These are phyloP conservation scores for Microctenopoma steveboyesi DNA, from an alignment of 2,797 vertebrate species.

Conservation along the genomic window DNA sequence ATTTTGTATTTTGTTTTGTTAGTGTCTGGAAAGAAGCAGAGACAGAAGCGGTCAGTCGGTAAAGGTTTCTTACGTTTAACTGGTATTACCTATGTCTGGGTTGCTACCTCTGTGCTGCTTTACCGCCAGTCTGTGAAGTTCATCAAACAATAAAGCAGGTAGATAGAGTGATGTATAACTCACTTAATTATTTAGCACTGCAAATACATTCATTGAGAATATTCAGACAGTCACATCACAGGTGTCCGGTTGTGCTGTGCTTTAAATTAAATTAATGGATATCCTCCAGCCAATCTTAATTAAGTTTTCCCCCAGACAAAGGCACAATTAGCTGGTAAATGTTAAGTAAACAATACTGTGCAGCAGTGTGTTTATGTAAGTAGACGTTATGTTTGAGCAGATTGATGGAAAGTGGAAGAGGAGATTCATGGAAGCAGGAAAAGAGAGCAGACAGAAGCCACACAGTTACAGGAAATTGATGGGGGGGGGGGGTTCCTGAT, in stretches of 20 bases:
- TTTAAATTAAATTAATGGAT: slow-evolving; percentile 64
- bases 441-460: slow-evolving; percentile 1
- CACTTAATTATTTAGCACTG: slow-evolving; percentile 20
- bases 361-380: slow-evolving; percentile 35
- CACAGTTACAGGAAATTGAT: neutral
- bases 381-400: slow-evolving; percentile 47
- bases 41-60: slow-evolving; percentile 19
- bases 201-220: slow-evolving; percentile 37
- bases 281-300: slow-evolving; percentile 64
- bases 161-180: slow-evolving; percentile 18
- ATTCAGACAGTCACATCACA: slow-evolving; percentile 37
- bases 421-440: slow-evolving; percentile 2
- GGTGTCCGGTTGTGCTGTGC: slow-evolving; percentile 55
- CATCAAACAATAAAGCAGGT: slow-evolving; percentile 24
- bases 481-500: slow-evolving; percentile 5
- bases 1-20: neutral
- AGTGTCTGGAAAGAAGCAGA: neutral
- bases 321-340: slow-evolving; percentile 51
- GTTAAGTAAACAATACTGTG: slow-evolving; percentile 41
- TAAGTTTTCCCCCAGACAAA: slow-evolving; percentile 39
- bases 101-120: slow-evolving; percentile 16
- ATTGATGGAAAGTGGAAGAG: slow-evolving; percentile 51
- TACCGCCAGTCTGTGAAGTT: slow-evolving; percentile 10
- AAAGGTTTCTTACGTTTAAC: slow-evolving; percentile 15
- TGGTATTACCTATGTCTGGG: slow-evolving; percentile 17